Base-by-base conservation (phyloP, 1,140 invertebrate genomes). In the Agrypnia vestita region DNA sequence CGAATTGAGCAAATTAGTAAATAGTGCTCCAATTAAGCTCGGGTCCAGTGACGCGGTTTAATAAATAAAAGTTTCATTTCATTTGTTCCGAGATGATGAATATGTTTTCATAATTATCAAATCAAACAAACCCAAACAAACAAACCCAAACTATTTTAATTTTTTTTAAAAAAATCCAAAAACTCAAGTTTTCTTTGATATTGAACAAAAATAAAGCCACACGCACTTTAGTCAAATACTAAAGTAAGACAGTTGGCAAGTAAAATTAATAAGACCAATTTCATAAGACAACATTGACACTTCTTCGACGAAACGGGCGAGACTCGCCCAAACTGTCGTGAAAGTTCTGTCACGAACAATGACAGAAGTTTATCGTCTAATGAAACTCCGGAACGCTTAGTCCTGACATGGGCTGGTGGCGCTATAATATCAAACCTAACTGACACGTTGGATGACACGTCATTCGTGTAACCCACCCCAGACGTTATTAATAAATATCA, bases 391-490 rank as follows among this genome's bases (percentile, higher is more conserved):
- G 15, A 25, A 71, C 17, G 46, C 17, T 71, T 17, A 71, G 44
- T 13, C n/a, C 44, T 71, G 67, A 71, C 67, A 71, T 11, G 0
- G 4, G 19, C 1, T 3, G 67, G 7, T 51, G 17, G 47, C 49
- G 67, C 49, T 51, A 64, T 35, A n/a, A 56, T 43, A 67, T 67
- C 21, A 43, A 56, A 67, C 15, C 61, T 67, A 67, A 44, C 62
- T 67, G 62, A 17, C 67, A 25, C 46, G 25, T n/a, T 71, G 51
- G 51, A 71, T 51, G 67, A 71, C 67, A 49, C 46, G 47, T 71
- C 67, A 71, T 71, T 51, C 62, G 13, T 59, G n/a, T 19, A 59
- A 59, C 15, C 21, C n/a, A 59, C 55, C 21, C 55, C 55, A 9
- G 55, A 59, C 55, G 15, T 59, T 59, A 35, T 35, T 35, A 35